Conservation (phyloP, 2,797 vertebrate genomes). For the Tadarida brasiliensis region DNA sequence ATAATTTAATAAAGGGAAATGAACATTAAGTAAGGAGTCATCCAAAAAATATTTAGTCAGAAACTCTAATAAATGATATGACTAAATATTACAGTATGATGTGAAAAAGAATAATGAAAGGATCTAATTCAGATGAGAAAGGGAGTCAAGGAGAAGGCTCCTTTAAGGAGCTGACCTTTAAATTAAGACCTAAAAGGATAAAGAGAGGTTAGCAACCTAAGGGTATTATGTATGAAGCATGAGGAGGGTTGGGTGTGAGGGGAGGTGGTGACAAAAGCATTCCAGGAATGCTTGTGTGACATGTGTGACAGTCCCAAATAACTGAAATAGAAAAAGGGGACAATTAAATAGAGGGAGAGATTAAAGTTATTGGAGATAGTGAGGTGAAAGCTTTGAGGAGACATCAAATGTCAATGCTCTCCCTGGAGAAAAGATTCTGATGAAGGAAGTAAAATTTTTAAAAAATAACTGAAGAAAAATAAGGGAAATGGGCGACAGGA, state of each 20-base stretch:
- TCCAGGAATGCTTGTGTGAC: constrained; percentile 61
- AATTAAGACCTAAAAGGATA: constrained; percentile 14
- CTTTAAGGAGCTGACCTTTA: constrained; percentile 42
- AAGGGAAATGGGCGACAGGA: not conserved
- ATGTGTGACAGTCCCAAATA: constrained; percentile 18
- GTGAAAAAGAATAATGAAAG: constrained; percentile 19
- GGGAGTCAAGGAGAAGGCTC: not conserved
- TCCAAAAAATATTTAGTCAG: constrained; percentile 35
- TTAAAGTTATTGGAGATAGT: not conserved
- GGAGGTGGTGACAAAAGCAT: constrained; percentile 48
- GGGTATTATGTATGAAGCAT: not conserved
- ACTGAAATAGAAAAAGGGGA: not conserved
- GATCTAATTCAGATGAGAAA: not conserved
- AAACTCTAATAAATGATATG: constrained; percentile 18
- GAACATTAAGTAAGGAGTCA: not conserved
- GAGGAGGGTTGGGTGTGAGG: not conserved
- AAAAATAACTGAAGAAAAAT: constrained; percentile 5
- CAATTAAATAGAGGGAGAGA: constrained; percentile 12
- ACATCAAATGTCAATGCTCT: not conserved
- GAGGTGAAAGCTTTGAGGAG: not conserved
- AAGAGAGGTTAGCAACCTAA: constrained; percentile 11
- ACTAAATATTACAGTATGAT: constrained; percentile 15
- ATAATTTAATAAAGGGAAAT: constrained; percentile 34
- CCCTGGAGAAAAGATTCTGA: constrained; percentile 7
- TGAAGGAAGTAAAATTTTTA: constrained; percentile 9